These are phyloP conservation scores for Limosa lapponica DNA, from an alignment of 2,797 vertebrate genomes.

Conservation along the genomic window DNA sequence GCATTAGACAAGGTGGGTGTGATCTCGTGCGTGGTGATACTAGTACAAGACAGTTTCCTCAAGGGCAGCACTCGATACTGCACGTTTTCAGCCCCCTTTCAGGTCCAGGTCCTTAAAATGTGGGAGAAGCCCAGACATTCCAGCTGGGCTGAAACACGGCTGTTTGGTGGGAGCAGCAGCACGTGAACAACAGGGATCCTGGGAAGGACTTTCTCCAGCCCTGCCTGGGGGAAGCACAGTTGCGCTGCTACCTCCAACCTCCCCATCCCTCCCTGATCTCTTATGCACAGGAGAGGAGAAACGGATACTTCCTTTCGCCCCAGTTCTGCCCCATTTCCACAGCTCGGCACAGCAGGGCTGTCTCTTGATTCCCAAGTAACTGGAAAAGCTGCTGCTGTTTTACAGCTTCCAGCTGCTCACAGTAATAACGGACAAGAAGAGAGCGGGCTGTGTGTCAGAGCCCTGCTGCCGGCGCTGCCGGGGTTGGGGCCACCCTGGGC, in stretches of 20 bases:
- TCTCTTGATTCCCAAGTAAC: not conserved
- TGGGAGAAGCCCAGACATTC: not conserved
- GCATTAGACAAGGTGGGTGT: not conserved
- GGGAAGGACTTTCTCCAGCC: not conserved
- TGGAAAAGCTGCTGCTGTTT: not conserved
- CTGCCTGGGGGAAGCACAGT: not conserved
- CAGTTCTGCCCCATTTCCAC: not conserved
- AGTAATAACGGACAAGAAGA: not conserved
- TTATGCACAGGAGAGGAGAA: not conserved
- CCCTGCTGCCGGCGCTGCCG: not conserved
- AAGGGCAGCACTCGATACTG: not conserved
- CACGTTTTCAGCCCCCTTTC: not conserved
- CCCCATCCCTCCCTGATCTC: accelerated
- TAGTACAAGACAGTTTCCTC: not conserved
- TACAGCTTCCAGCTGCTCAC: not conserved
- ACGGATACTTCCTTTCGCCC: not conserved
- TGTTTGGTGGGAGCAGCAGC: not conserved
- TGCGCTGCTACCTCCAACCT: not conserved
- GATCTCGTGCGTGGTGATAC: not conserved
- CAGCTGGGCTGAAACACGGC: not conserved
- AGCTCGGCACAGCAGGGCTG: not conserved
- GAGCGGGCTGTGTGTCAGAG: not conserved
- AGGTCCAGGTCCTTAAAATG: not conserved
- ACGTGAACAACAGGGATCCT: not conserved
- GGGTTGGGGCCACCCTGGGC: not conserved